Evolutionary conservation across 2,888 invertebrate species (phyloP).

Genomic region (Callyntrura guangdongensis): DNA sequence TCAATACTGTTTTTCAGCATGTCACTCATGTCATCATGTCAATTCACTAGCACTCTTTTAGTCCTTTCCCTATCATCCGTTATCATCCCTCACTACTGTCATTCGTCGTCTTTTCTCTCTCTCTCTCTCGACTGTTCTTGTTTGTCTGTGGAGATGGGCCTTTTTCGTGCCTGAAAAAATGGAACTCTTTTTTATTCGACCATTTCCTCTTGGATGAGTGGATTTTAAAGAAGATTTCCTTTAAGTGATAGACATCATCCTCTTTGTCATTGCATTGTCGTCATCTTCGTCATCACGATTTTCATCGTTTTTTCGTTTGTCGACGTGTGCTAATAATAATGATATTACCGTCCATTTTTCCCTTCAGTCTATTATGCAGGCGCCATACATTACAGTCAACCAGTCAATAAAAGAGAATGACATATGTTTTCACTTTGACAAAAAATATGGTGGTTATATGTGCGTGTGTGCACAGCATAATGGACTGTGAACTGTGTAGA

Average conservation of each 20-base stretch:
- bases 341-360: conserved; percentile 37
- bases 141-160: too few species aligned
- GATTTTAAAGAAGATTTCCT: conserved; percentile 72
- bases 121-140: too few species aligned
- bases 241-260: conserved; percentile 66
- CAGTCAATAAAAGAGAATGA: not conserved
- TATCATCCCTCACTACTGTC: too few species aligned
- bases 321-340: conserved; percentile 55
- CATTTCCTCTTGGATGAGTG: conserved; percentile 76
- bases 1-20: conserved; percentile 67
- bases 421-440: not conserved
- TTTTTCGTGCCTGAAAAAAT: too few species aligned
- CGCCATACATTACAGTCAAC: not conserved
- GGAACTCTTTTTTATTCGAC: conserved; percentile 74
- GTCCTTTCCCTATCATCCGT: too few species aligned
- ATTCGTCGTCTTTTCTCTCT: conserved; percentile 6
- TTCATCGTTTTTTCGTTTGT: conserved; percentile 9
- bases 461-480: not conserved
- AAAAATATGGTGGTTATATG: not conserved
- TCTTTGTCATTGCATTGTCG: too few species aligned
- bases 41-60: conserved; percentile 51
- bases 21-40: conserved; percentile 78
- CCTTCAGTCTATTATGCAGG: not conserved
- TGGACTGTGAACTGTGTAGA: too few species aligned
- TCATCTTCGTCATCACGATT: not conserved